A percentile compares a stretch with the other conserved stretches of the same genome.
Evolutionary conservation across 2,113 vertebrate species (phyloP).

Genomic region (Dunckerocampus dactyliophorus): DNA sequence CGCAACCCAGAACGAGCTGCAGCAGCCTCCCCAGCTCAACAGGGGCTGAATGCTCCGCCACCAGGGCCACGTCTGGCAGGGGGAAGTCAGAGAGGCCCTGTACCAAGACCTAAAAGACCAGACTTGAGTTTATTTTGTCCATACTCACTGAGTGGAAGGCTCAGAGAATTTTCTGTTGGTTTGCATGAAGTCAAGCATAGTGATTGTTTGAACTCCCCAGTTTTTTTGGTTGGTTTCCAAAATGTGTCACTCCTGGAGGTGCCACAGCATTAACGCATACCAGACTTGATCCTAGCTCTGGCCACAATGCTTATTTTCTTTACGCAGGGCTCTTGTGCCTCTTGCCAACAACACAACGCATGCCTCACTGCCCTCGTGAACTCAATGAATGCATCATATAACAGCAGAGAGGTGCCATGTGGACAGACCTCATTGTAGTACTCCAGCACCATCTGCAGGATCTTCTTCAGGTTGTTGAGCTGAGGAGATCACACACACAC

Average conservation of each 20-base stretch:
- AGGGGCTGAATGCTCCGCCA: constrained; percentile 82
- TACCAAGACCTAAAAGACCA: constrained; percentile 75
- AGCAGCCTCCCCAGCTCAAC: constrained; percentile 86
- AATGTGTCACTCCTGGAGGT: neutral
- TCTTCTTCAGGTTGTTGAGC: constrained; percentile 97
- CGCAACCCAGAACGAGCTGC: constrained; percentile 94
- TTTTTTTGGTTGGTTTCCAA: neutral
- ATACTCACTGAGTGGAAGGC: too few relatives aligned
- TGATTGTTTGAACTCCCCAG: too few relatives aligned
- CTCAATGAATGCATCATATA: neutral
- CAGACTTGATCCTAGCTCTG: constrained; percentile 2
- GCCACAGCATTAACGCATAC: neutral
- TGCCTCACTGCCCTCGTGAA: constrained; percentile 4
- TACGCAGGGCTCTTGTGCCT: neutral
- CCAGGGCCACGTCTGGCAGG: constrained; percentile 81
- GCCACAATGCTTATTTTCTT: constrained; percentile 1
- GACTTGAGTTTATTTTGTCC: too few relatives aligned
- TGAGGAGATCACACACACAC: constrained; percentile 48
- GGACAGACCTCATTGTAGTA: constrained; percentile 93
- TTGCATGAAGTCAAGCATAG: too few relatives aligned
- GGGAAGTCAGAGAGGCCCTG: constrained; percentile 88
- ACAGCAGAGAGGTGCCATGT: neutral
- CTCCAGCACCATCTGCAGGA: constrained; percentile 91
- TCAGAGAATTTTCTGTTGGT: too few relatives aligned
- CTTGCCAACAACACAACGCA: neutral